Evolutionary conservation across 2,797 vertebrate species (phyloP).

Genomic region (Hapalemur alaotrensis): DNA sequence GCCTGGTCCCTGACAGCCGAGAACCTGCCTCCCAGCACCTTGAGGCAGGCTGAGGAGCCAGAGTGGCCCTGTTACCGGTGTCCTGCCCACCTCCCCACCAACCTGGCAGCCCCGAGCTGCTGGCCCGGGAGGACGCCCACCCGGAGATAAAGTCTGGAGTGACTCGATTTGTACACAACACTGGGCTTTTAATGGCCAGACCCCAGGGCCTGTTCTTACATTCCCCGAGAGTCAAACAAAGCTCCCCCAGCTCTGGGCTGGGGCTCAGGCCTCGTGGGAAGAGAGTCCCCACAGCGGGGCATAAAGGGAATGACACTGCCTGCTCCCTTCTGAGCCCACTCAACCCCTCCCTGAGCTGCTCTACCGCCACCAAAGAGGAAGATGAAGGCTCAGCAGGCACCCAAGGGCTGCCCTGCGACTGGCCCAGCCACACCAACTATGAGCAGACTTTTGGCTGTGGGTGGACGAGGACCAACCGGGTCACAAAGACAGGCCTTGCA

Average conservation of each 20-base stretch:
- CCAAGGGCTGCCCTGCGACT: neutral
- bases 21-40: neutral
- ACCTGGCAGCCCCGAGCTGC: neutral
- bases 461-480: accelerated
- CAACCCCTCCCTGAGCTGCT: neutral
- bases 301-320: neutral
- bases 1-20: neutral
- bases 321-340: neutral
- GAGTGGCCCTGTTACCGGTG: accelerated
- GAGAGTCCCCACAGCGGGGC: neutral
- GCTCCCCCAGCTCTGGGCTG: neutral
- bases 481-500: neutral
- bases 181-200: neutral
- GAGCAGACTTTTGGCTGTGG: neutral
- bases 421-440: neutral
- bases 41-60: neutral
- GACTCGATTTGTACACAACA: neutral
- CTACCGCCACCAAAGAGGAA: neutral
- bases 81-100: neutral
- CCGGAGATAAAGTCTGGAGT: neutral
- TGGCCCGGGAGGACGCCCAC: neutral
- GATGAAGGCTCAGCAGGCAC: neutral
- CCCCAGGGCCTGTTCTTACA: neutral
- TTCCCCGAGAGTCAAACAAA: neutral
- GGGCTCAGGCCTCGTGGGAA: neutral